Conservation (phyloP, 2,113 vertebrate genomes). For the Callionymus lyra region DNA sequence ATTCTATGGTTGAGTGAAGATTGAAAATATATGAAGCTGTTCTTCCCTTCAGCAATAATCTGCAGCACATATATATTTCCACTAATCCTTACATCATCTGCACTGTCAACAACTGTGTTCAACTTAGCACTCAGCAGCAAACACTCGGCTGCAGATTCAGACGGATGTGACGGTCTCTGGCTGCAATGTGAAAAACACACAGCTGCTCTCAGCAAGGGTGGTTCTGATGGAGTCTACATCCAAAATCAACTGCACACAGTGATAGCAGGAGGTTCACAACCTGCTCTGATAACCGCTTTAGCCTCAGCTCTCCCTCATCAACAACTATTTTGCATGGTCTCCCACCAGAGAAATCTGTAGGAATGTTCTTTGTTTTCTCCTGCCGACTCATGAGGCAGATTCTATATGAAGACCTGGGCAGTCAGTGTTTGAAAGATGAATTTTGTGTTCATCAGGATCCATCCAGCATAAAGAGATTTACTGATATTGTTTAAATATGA, state of each 20-base stretch:
- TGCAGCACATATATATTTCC: too few relatives aligned
- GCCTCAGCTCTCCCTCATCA: conserved; percentile 11
- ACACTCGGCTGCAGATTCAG: conserved; percentile 21
- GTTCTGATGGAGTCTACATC: conserved; percentile 11
- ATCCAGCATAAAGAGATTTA: too few relatives aligned
- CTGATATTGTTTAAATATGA: too few relatives aligned
- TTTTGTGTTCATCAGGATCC: too few relatives aligned
- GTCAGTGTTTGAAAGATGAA: too few relatives aligned
- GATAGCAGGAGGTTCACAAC: conserved; percentile 3
- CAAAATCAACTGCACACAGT: conserved; percentile 36
- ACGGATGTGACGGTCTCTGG: not conserved
- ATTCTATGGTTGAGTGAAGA: too few relatives aligned
- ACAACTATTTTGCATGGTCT: conserved; percentile 37
- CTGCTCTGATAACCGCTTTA: conserved; percentile 17
- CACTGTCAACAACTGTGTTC: too few relatives aligned
- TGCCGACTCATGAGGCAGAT: conserved; percentile 2
- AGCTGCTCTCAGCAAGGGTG: conserved; percentile 23
- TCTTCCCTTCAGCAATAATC: too few relatives aligned
- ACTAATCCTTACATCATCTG: too few relatives aligned
- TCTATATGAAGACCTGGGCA: too few relatives aligned
- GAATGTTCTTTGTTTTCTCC: conserved; percentile 14
- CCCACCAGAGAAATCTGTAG: conserved; percentile 37
- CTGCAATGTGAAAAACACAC: conserved; percentile 15
- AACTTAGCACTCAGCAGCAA: too few relatives aligned
- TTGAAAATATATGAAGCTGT: too few relatives aligned